These are phyloP conservation scores for Chouioia cunea DNA, from an alignment of 2,888 invertebrate genomes.

Conservation along the genomic window DNA sequence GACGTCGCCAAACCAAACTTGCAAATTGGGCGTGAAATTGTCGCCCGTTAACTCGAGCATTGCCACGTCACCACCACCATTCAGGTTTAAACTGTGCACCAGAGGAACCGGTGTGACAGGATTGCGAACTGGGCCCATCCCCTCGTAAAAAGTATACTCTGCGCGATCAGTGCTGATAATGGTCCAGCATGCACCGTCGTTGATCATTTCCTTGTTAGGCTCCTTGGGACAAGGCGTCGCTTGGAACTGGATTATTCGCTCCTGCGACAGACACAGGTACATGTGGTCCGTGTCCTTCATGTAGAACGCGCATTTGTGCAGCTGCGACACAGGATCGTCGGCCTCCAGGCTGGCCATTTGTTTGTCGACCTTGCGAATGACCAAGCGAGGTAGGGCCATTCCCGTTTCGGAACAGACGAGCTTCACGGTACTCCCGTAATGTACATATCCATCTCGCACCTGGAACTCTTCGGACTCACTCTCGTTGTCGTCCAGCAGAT, in stretches of 20 bases:
- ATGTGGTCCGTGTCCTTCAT: conserved; percentile 99
- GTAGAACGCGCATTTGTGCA: conserved; percentile 94
- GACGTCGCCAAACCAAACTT: conserved; percentile 90
- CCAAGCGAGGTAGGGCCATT: conserved; percentile 78
- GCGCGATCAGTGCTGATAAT: conserved; percentile 84
- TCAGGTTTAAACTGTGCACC: conserved; percentile 78
- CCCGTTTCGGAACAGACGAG: conserved; percentile 82
- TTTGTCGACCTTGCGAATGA: conserved; percentile 92
- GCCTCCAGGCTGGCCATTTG: conserved; percentile 89
- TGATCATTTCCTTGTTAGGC: conserved; percentile 41
- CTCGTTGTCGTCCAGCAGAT: conserved; percentile 83
- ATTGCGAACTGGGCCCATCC: conserved; percentile 70
- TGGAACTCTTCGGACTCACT: conserved; percentile 96
- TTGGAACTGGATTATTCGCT: conserved; percentile 98
- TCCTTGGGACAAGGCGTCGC: conserved; percentile 74
- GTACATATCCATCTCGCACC: conserved; percentile 95
- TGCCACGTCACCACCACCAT: conserved; percentile 38
- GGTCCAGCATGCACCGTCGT: conserved; percentile 46
- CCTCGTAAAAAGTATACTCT: conserved; percentile 98
- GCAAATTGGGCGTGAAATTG: conserved; percentile 94
- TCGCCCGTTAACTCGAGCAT: conserved; percentile 95
- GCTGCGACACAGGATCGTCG: conserved; percentile 45
- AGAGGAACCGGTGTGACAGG: conserved; percentile 98
- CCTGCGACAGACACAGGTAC: conserved; percentile 98
- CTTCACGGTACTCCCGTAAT: conserved; percentile 89